Conservation (phyloP, 2,797 vertebrate genomes). For the Acomys russatus region DNA sequence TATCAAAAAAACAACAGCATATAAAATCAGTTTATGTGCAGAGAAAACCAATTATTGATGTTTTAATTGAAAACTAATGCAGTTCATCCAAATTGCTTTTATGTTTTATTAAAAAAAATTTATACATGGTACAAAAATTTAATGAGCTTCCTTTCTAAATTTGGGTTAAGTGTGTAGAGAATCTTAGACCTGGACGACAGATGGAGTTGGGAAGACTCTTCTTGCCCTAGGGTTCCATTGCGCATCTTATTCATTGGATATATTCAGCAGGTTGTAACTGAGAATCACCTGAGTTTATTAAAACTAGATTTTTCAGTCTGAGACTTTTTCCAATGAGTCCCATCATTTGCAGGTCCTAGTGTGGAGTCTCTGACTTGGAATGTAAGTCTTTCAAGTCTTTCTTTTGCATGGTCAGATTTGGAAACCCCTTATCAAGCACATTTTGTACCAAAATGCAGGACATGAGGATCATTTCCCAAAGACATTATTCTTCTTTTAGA, state of each 20-base stretch:
- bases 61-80: background rate
- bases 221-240: background rate
- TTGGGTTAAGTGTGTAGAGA: background rate
- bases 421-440: background rate
- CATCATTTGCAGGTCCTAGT: background rate
- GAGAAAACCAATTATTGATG: background rate
- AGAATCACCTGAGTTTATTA: background rate
- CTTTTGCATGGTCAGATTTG: background rate
- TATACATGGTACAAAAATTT: background rate
- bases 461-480: background rate
- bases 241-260: background rate
- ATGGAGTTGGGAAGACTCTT: background rate
- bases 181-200: background rate
- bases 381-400: background rate
- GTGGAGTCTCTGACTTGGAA: background rate
- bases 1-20: background rate
- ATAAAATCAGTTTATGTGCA: background rate
- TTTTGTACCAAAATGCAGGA: background rate
- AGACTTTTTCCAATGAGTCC: background rate
- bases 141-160: background rate
- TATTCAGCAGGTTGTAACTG: no score
- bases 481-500: background rate
- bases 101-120: background rate
- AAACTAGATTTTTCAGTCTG: background rate
- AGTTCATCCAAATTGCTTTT: background rate